phyloP scores from a whole-genome alignment of 2,797 vertebrate genomes.

The Rhinella marina region DNA sequence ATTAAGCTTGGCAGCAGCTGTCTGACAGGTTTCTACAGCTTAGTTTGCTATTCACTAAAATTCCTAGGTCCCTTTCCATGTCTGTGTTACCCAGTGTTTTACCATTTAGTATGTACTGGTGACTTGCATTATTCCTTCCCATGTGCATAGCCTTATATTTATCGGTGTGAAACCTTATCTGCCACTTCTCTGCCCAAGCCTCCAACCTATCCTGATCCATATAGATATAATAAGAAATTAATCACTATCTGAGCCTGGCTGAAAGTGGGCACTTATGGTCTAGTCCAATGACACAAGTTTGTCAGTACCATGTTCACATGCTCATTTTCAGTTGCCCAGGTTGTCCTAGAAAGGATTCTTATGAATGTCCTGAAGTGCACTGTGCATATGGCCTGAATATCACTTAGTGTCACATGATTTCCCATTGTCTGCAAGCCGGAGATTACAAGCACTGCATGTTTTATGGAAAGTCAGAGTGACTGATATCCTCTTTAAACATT shows the following conservation, averaged over 20 bases:
- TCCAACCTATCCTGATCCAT: too few relatives aligned
- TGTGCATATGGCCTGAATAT: conserved; percentile 12
- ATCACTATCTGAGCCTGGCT: background rate
- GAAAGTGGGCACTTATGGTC: background rate
- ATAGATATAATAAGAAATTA: too few relatives aligned
- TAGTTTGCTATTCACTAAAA: too few relatives aligned
- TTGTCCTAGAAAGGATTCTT: background rate
- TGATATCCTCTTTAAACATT: conserved; percentile 12
- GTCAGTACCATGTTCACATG: background rate
- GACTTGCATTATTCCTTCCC: too few relatives aligned
- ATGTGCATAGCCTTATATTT: too few relatives aligned
- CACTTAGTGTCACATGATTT: background rate
- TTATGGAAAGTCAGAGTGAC: conserved; percentile 11
- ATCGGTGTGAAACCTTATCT: too few relatives aligned
- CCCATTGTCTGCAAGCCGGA: background rate
- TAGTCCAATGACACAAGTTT: background rate
- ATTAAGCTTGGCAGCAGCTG: too few relatives aligned
- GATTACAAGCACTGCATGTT: background rate
- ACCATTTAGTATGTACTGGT: too few relatives aligned
- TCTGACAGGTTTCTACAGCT: too few relatives aligned
- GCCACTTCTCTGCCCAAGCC: too few relatives aligned
- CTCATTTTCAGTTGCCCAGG: background rate
- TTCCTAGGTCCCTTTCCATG: too few relatives aligned
- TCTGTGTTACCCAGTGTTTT: too few relatives aligned
- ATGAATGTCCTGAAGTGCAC: background rate